A percentile compares a stretch with the other conserved stretches of the same genome.
phyloP scores from a whole-genome alignment of 2,888 invertebrate genomes.

The Barypeithes pellucidus region DNA sequence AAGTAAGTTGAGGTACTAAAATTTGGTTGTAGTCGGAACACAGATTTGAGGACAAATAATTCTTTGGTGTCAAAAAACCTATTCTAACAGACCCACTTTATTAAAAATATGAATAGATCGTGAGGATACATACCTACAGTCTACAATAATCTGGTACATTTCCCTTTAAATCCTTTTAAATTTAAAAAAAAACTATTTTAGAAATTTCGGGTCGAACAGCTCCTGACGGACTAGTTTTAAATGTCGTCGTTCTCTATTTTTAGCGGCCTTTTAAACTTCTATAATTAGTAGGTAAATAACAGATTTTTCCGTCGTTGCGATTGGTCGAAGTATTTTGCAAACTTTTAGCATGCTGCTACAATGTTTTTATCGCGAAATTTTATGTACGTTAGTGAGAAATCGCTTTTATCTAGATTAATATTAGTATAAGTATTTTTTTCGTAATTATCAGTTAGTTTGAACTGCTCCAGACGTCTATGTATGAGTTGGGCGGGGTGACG shows the following conservation, averaged over 20 bases:
- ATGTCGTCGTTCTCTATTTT: conserved; percentile 6
- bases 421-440: conserved; percentile 6
- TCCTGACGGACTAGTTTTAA: background rate
- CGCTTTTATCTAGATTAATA: conserved; percentile 9
- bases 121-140: background rate
- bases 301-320: conserved; percentile 8
- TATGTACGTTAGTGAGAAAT: conserved; percentile 15
- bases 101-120: background rate
- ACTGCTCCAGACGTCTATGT: background rate
- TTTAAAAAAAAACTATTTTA: conserved; percentile 12
- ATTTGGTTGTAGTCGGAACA: too few species aligned
- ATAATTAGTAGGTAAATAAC: background rate
- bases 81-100: too few species aligned
- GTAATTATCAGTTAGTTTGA: background rate
- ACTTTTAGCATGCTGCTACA: background rate
- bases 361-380: conserved; percentile 14
- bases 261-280: conserved; percentile 1
- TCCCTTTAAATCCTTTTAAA: conserved; percentile 23
- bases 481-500: too few species aligned
- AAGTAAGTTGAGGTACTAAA: too few species aligned
- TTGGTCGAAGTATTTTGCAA: conserved; percentile 10
- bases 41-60: too few species aligned
- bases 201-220: background rate
- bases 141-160: background rate
- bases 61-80: too few species aligned